Conservation (phyloP, 2,888 invertebrate genomes). For the Conistra vaccinii region DNA sequence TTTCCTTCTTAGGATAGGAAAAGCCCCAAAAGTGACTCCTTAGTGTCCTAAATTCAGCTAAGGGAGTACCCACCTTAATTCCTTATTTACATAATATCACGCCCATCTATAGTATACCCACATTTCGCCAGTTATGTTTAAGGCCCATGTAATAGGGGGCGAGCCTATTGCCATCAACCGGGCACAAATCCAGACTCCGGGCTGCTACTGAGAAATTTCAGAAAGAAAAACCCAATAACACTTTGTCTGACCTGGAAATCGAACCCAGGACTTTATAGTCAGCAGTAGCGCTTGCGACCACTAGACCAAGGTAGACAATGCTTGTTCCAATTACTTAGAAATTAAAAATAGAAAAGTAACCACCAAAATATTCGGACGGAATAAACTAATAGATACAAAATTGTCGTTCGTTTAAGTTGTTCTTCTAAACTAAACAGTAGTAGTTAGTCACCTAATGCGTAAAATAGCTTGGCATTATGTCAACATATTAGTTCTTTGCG, state of each 20-base stretch:
- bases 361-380: background rate
- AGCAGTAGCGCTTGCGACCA: background rate
- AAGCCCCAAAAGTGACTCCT: background rate
- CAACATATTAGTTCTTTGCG: slow-evolving; percentile 64
- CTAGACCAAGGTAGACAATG: background rate
- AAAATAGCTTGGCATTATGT: slow-evolving; percentile 66
- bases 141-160: background rate
- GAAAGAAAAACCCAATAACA: background rate
- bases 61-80: background rate
- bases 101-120: background rate
- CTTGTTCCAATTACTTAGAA: background rate
- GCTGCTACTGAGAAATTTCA: background rate
- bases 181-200: background rate
- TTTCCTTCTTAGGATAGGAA: background rate
- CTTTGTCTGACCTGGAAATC: background rate
- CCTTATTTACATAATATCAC: background rate
- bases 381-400: slow-evolving; percentile 13
- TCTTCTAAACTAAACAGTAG: slow-evolving; percentile 27
- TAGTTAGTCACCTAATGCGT: slow-evolving; percentile 52
- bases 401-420: slow-evolving; percentile 20
- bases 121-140: background rate
- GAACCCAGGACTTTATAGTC: background rate
- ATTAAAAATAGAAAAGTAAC: background rate
- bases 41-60: background rate
- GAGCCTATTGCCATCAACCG: background rate